Percentiles rank a stretch among this genome's conserved stretches.
Conservation (phyloP, 2,888 invertebrate species). For the Lutraria lutraria region DNA sequence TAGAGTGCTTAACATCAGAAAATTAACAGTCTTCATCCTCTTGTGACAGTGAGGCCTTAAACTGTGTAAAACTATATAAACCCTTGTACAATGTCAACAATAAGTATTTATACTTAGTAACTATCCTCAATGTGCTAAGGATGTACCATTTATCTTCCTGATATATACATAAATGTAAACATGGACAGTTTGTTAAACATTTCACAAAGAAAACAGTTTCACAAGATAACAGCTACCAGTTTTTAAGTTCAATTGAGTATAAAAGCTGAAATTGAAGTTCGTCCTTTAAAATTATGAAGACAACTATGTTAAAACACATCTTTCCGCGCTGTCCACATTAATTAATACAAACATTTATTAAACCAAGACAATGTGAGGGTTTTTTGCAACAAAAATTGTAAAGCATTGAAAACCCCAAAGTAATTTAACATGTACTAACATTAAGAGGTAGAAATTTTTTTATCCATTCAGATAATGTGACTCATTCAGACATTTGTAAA, state of each 20-base stretch:
- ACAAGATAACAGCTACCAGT: not conserved
- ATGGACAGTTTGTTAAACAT: not conserved
- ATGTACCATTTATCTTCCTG: not conserved
- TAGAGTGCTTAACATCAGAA: too few relatives aligned
- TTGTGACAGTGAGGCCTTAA: too few relatives aligned
- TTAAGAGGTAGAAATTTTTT: constrained; percentile 3
- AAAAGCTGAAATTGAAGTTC: not conserved
- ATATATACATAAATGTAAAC: not conserved
- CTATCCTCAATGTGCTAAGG: not conserved
- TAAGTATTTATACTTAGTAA: not conserved
- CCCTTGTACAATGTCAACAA: not conserved
- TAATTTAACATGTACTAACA: constrained; percentile 4
- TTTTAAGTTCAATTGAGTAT: not conserved
- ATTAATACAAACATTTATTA: not conserved
- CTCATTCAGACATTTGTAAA: constrained; percentile 13
- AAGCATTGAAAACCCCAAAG: not conserved
- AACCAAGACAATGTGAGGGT: not conserved
- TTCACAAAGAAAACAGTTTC: not conserved
- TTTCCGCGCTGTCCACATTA: not conserved
- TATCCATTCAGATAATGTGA: constrained; percentile 6
- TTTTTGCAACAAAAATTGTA: constrained; percentile 13
- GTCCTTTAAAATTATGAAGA: not conserved
- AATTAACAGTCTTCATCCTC: too few relatives aligned
- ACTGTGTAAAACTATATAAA: not conserved
- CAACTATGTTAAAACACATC: not conserved